Percentiles rank a stretch among this genome's conserved stretches.
phyloP scores from a whole-genome alignment of 2,888 invertebrate species.

The Auanema freiburgensis region DNA sequence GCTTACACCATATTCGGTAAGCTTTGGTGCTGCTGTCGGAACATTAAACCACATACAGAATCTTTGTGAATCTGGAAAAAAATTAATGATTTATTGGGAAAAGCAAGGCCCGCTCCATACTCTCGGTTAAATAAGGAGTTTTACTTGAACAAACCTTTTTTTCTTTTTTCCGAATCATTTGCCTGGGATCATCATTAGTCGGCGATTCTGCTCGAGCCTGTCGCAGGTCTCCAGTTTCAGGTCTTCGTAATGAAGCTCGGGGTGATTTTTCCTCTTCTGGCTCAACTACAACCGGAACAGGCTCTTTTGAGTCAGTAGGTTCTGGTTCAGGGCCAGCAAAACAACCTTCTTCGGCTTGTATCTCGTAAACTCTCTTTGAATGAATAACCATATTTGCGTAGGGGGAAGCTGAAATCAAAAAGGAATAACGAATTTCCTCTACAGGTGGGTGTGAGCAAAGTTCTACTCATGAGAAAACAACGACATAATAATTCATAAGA shows the following conservation, averaged over 20 bases:
- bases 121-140: not conserved
- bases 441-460: no score
- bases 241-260: slow-evolving; percentile 14
- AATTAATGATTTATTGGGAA: slow-evolving; percentile 2
- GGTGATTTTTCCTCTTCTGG: slow-evolving; percentile 9
- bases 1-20: no score
- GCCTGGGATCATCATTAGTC: slow-evolving; percentile 35
- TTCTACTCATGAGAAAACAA: no score
- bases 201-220: slow-evolving; percentile 15
- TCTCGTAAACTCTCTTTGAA: slow-evolving; percentile 46
- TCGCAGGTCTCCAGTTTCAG: slow-evolving; percentile 24
- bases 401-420: slow-evolving; percentile 12
- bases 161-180: slow-evolving; percentile 39
- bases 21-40: slow-evolving; percentile 24
- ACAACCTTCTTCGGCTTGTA: slow-evolving; percentile 47
- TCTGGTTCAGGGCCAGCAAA: slow-evolving; percentile 14
- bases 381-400: slow-evolving; percentile 42
- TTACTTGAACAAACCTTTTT: slow-evolving; percentile 3
- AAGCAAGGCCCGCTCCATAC: no score
- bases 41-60: slow-evolving; percentile 43
- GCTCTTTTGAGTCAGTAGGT: no score
- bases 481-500: no score
- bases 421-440: not conserved
- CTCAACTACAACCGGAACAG: not conserved
- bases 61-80: slow-evolving; percentile 41